Conservation (phyloP, 2,797 vertebrate genomes). For the Falco novaeseelandiae region DNA sequence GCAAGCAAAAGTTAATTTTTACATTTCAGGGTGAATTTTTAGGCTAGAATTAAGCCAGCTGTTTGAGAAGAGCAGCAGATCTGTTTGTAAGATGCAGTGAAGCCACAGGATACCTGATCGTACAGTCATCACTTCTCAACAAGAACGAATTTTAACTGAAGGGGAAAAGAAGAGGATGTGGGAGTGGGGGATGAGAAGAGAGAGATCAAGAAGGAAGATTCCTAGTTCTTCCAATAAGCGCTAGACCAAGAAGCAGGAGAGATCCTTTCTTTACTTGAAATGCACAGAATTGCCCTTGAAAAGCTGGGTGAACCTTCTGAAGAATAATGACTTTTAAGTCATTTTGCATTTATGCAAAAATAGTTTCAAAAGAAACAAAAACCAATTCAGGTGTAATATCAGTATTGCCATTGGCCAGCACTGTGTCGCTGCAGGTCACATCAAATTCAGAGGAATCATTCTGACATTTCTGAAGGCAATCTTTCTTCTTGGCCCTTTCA, state of each 20-base stretch:
- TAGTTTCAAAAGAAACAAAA: not conserved
- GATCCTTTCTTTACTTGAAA: not conserved
- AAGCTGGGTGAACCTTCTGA: not conserved
- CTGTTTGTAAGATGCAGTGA: not conserved
- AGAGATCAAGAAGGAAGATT: not conserved
- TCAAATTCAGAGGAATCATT: not conserved
- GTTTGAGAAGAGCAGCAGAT: not conserved
- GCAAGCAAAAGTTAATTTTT: not conserved
- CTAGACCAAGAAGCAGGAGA: not conserved
- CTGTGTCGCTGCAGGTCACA: not conserved
- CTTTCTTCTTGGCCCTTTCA: not conserved
- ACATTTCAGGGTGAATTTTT: not conserved
- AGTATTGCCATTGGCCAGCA: not conserved
- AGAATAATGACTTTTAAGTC: not conserved
- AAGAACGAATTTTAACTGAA: not conserved
- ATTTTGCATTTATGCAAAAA: not conserved
- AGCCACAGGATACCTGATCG: not conserved
- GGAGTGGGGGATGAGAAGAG: not conserved
- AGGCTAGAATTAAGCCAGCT: not conserved
- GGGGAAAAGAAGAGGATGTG: not conserved
- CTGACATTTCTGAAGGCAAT: not conserved
- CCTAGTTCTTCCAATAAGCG: not conserved
- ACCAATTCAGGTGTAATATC: not conserved
- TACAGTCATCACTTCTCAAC: not conserved
- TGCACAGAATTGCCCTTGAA: not conserved